Conservation (phyloP, 1,140 invertebrate genomes). For the Trypoxylus dichotomus region DNA sequence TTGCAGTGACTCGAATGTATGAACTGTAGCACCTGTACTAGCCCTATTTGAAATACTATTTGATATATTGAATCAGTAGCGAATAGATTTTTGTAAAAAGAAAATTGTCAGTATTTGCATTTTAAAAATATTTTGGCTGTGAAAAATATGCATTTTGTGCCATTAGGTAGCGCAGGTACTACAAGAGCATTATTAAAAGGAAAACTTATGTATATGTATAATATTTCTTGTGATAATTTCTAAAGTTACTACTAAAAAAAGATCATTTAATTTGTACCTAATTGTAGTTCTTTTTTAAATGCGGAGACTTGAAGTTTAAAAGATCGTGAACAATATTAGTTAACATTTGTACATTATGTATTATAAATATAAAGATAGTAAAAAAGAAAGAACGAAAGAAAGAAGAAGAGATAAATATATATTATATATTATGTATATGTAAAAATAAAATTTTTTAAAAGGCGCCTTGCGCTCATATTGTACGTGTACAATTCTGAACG, state of each 20-base stretch:
- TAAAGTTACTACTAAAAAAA: constrained; percentile 31
- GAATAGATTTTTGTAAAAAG: constrained; percentile 27
- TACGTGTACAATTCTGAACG: constrained; percentile 34
- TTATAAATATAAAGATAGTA: constrained; percentile 29
- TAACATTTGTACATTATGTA: constrained; percentile 28
- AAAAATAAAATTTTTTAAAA: constrained; percentile 25
- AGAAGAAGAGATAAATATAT: constrained; percentile 28
- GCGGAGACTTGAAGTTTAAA: constrained; percentile 21
- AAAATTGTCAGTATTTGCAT: constrained; percentile 32
- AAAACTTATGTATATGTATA: constrained; percentile 11
- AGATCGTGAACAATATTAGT: constrained; percentile 27
- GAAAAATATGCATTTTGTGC: constrained; percentile 35
- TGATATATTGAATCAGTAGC: constrained; percentile 30
- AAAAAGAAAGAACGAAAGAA: constrained; percentile 1
- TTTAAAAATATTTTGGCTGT: constrained; percentile 32
- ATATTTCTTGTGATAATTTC: constrained; percentile 32
- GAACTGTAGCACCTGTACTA: constrained; percentile 26
- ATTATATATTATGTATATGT: constrained; percentile 32
- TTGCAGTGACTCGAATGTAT: constrained; percentile 13
- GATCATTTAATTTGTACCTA: constrained; percentile 29
- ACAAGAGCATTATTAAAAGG: background rate
- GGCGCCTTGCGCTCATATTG: constrained; percentile 29
- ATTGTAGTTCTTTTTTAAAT: constrained; percentile 18
- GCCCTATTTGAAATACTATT: constrained; percentile 25
- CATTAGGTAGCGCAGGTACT: constrained; percentile 27